Percentiles rank a stretch among this genome's conserved stretches.
These are phyloP conservation scores for Peucedramus taeniatus DNA, from an alignment of 2,113 vertebrate genomes.

Conservation along the genomic window DNA sequence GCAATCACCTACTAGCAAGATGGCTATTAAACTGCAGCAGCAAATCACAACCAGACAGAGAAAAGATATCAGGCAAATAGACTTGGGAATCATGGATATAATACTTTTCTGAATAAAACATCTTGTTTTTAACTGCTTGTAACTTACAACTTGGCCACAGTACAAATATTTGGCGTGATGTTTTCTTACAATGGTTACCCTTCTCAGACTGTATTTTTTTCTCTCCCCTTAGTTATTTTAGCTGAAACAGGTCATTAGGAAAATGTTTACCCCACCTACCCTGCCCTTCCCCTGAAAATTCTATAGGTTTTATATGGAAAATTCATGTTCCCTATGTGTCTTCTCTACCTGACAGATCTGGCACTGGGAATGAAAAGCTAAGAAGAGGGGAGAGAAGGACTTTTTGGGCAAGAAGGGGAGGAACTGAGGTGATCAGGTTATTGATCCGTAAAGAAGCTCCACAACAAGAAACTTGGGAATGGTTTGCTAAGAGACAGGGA, in stretches of 20 bases:
- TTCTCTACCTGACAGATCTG: background rate
- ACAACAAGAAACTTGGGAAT: background rate
- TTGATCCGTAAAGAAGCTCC: background rate
- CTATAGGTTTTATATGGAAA: background rate
- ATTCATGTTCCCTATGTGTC: background rate
- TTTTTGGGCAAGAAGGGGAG: background rate
- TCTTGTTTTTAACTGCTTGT: background rate
- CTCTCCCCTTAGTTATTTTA: background rate
- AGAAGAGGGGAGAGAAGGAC: background rate
- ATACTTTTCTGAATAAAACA: background rate
- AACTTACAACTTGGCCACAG: background rate
- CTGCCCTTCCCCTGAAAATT: background rate
- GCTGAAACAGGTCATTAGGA: background rate
- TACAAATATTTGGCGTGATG: background rate
- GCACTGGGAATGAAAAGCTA: background rate
- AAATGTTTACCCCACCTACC: background rate
- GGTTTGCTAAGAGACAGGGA: background rate
- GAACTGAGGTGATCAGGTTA: background rate
- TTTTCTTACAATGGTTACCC: background rate
- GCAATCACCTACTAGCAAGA: background rate
- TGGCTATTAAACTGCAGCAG: background rate
- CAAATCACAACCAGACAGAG: background rate
- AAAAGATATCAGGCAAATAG: background rate
- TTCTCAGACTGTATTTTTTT: background rate
- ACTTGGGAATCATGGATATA: background rate